Conservation (phyloP, 2,888 invertebrate genomes). For the Taenaris catops region DNA sequence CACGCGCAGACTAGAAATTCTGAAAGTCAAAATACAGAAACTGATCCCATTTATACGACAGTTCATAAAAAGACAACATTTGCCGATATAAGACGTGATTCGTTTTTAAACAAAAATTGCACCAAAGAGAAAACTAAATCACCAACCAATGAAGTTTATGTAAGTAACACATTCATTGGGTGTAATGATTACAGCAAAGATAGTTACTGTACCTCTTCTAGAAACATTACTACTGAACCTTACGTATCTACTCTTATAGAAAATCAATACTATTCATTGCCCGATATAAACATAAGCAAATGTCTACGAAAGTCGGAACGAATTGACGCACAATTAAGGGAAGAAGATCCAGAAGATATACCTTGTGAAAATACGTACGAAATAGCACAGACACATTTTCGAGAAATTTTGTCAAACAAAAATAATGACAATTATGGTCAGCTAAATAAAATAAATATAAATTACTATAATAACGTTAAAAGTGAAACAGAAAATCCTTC, state of each 20-base stretch:
- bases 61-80: slow-evolving; percentile 77
- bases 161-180: slow-evolving; percentile 62
- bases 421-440: slow-evolving; percentile 60
- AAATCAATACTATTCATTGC: slow-evolving; percentile 86
- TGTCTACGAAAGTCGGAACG: slow-evolving; percentile 85
- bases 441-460: slow-evolving; percentile 48
- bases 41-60: slow-evolving; percentile 64
- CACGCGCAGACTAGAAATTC: slow-evolving; percentile 42
- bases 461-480: slow-evolving; percentile 9
- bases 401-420: slow-evolving; percentile 56
- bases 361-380: slow-evolving; percentile 66
- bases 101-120: slow-evolving; percentile 53
- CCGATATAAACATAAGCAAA: slow-evolving; percentile 85
- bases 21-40: slow-evolving; percentile 43
- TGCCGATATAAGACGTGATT: slow-evolving; percentile 66
- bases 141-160: slow-evolving; percentile 54
- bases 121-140: slow-evolving; percentile 51
- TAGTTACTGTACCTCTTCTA: slow-evolving; percentile 58
- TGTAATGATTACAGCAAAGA: slow-evolving; percentile 57
- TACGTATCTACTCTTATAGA: slow-evolving; percentile 77
- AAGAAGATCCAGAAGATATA: slow-evolving; percentile 66
- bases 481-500: slow-evolving; percentile 32
- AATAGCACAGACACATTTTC: slow-evolving; percentile 63
- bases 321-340: slow-evolving; percentile 84
- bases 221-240: slow-evolving; percentile 71